A percentile compares a stretch with the other conserved stretches of the same genome.
phyloP scores from a whole-genome alignment of 2,888 invertebrate species.

The Cheilosia impressa region DNA sequence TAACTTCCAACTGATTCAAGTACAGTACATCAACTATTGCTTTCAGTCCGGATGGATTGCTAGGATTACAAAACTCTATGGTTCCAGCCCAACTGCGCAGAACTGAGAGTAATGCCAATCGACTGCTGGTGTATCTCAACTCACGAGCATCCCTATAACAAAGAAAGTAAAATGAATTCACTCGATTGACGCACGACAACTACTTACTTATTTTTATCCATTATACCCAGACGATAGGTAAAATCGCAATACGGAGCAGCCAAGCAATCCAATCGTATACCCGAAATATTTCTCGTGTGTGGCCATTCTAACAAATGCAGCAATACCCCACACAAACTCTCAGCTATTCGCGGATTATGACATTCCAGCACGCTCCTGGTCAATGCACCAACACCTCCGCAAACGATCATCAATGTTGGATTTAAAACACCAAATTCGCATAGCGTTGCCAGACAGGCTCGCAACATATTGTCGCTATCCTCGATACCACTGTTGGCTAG shows the following conservation, averaged over 20 bases:
- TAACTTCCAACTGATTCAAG: slow-evolving; percentile 94
- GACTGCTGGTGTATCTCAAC: slow-evolving; percentile 92
- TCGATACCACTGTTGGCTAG: slow-evolving; percentile 91
- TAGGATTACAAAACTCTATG: slow-evolving; percentile 93
- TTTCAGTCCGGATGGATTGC: slow-evolving; percentile 89
- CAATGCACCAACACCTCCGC: slow-evolving; percentile 93
- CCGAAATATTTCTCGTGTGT: slow-evolving; percentile 89
- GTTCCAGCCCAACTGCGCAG: slow-evolving; percentile 96
- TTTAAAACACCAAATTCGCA: slow-evolving; percentile 95
- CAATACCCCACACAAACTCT: slow-evolving; percentile 94
- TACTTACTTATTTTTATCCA: slow-evolving; percentile 88
- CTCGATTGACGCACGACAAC: background rate
- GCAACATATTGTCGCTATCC: slow-evolving; percentile 90
- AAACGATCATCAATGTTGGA: slow-evolving; percentile 90
- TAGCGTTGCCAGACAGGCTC: slow-evolving; percentile 93
- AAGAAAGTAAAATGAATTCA: slow-evolving; percentile 14
- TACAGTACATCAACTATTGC: slow-evolving; percentile 92
- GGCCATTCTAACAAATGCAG: slow-evolving; percentile 94
- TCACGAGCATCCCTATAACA: slow-evolving; percentile 89
- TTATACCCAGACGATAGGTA: slow-evolving; percentile 89
- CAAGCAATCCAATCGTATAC: slow-evolving; percentile 92
- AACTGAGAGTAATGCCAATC: slow-evolving; percentile 92
- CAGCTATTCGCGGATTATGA: slow-evolving; percentile 94
- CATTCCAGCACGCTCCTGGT: slow-evolving; percentile 93
- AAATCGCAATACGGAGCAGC: slow-evolving; percentile 97